Evolutionary conservation across 2,113 vertebrate species (phyloP), one percentile per base, ranked within the genome.

Genomic region (Pluvialis apricaria): DNA sequence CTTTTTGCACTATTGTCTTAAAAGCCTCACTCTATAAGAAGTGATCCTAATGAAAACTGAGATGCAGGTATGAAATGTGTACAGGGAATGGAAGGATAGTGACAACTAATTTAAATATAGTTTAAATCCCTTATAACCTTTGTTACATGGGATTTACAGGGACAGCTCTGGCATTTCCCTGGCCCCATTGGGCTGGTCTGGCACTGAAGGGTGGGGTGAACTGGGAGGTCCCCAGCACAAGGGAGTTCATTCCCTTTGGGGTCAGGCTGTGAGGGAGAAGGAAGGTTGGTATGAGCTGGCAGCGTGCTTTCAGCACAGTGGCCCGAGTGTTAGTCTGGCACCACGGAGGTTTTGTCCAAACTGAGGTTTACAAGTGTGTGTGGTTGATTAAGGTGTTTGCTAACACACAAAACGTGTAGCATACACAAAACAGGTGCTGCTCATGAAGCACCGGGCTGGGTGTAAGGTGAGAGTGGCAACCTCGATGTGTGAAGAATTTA

Each of bases 291-390:
- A 49, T 52, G 54, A 57, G 47, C 65, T 25, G 54, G 71, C 58
- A 49, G 15, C 1, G 1, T 0, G 2, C 13, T 19, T 3, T 29
- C 22, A 38, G 42, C 47, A 31, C 28, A 38, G 13, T 0, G 3
- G 36, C 36, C 42, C 26, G n/a, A 11, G 54, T 13, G 28, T 25
- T 29, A 51, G 25, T 45, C 36, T 15, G 51, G 45, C 28, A 51
- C 32, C 47, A 13, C 0, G 2, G 20, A 38, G 65, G 17, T 25
- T 49, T 51, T 51, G 49, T 51, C 49, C 49, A 24, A 13, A 25
- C 49, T 51, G 49, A 51, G 49, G 6, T 54, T 75, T 68, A 19
- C 31, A 38, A 38, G n/a, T 5, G 14, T 7, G 20, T 45, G 31
- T 31, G 42, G 25, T 34, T 70, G 51, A 32, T 6, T 2, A 10